These are phyloP conservation scores for Limnephilus lunatus DNA, from an alignment of 2,888 invertebrate genomes.

Conservation along the genomic window DNA sequence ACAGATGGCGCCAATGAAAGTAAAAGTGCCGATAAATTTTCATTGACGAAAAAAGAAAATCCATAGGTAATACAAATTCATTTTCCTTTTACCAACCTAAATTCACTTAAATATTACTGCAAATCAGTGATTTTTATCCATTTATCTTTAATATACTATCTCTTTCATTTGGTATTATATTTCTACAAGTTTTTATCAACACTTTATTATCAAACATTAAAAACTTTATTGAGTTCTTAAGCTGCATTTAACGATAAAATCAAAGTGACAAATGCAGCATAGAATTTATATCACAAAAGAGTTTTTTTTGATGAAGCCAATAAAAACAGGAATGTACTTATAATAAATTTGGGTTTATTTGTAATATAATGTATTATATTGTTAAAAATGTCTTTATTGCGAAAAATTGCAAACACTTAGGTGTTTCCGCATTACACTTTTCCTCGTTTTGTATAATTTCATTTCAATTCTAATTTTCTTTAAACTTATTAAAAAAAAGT, in stretches of 20 bases:
- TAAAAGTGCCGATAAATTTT: background rate
- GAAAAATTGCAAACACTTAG: too few species aligned
- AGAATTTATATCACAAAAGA: background rate
- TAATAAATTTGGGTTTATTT: background rate
- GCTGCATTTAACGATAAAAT: background rate
- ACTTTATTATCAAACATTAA: background rate
- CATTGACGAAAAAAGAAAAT: too few species aligned
- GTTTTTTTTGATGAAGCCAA: background rate
- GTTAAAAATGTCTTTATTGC: background rate
- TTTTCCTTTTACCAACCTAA: background rate
- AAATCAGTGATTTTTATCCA: background rate
- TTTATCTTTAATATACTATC: background rate
- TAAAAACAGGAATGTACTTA: background rate
- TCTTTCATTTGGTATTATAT: background rate
- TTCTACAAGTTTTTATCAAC: background rate
- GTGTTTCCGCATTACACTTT: background rate
- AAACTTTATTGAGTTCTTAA: background rate
- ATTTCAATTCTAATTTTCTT: background rate
- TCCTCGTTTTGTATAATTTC: background rate
- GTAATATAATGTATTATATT: background rate
- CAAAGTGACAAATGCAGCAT: background rate
- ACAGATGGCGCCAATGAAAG: background rate
- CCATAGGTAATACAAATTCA: background rate
- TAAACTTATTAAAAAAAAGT: background rate
- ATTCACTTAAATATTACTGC: background rate